Base-by-base conservation (phyloP, 2,113 vertebrate species). In the Boleophthalmus pectinirostris region DNA sequence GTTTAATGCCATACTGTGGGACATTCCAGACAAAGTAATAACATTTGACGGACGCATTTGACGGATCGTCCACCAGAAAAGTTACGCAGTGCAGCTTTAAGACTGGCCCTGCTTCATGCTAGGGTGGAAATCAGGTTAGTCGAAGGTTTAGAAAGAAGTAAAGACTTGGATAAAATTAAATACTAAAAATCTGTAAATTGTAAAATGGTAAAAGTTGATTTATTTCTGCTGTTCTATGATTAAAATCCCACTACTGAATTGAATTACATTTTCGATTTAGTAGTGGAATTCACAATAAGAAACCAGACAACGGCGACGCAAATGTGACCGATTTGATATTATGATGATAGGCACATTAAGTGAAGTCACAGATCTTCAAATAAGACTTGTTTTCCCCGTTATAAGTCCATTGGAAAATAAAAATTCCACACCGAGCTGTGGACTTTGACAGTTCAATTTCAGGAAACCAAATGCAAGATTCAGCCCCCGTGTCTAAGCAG, bases 401-500 rank as follows among this genome's bases (percentile, higher is more conserved):
- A 53, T 21, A 21, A 54, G 51, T 54, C 51, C 51, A 21, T 21
- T 54, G 51, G 18, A 54, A 21, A 54, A 10, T 54, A 54, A 21
- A 54, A 54, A n/a, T n/a, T n/a, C 51, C 51, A 21, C 51, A 54
- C 9, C 2, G 25, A 33, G 25, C 10, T 20, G 16, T 64, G 0
- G 61, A 38, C 14, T 53, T 35, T 49, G 20, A 53, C 12, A 51
- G 38, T 43, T 43, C 38, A 43, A 43, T 43, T 43, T 43, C 10
- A 43, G 38, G 38, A 43, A 43, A 43, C 38, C 38, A 43, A 43
- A 43, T 25, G 10, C 63, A 25, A 57, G 65, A 64, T 38, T 63
- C 78, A 0, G 71, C 23, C n/a, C n/a, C 0, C 0, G 38, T 16
- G 71, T 71, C 86, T 87, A 95, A 1, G 79, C 81, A 0, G 93